A percentile compares a stretch with the other conserved stretches of the same genome.
These are phyloP conservation scores for Heterocephalus glaber DNA, from an alignment of 2,113 vertebrate genomes.

Conservation along the genomic window DNA sequence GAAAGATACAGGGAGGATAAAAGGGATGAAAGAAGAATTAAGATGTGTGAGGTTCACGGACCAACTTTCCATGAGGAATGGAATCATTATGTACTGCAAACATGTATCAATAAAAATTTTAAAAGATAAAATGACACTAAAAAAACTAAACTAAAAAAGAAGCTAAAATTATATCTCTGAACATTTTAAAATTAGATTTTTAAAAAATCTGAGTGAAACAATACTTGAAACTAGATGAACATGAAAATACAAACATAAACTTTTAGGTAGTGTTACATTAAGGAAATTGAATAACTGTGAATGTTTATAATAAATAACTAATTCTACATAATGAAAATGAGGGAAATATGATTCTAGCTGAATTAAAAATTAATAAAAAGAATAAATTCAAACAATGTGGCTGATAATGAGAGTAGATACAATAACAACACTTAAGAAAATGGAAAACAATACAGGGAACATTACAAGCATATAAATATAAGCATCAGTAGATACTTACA, in stretches of 20 bases:
- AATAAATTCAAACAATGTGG: not conserved
- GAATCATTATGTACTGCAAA: not conserved
- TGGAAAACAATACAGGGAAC: not conserved
- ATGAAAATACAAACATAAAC: not conserved
- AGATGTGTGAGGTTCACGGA: not conserved
- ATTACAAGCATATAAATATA: not conserved
- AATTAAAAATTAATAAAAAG: not conserved
- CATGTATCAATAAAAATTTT: not conserved
- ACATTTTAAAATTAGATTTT: not conserved
- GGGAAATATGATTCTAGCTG: not conserved
- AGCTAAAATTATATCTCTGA: not conserved
- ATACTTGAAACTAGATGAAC: not conserved
- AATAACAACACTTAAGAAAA: not conserved
- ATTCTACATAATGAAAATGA: not conserved
- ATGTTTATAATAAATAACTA: not conserved
- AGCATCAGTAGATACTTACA: not conserved
- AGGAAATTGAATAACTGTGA: not conserved
- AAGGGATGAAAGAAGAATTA: not conserved
- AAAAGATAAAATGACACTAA: not conserved
- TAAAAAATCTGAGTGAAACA: not conserved
- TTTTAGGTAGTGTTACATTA: not conserved
- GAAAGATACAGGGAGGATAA: not conserved
- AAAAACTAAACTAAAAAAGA: not conserved
- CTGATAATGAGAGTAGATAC: not conserved
- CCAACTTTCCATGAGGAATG: not conserved